Percentiles rank a stretch among this genome's conserved stretches.
Evolutionary conservation across 1,140 invertebrate genomes (phyloP).

Genomic region (Whitmania pigra): DNA sequence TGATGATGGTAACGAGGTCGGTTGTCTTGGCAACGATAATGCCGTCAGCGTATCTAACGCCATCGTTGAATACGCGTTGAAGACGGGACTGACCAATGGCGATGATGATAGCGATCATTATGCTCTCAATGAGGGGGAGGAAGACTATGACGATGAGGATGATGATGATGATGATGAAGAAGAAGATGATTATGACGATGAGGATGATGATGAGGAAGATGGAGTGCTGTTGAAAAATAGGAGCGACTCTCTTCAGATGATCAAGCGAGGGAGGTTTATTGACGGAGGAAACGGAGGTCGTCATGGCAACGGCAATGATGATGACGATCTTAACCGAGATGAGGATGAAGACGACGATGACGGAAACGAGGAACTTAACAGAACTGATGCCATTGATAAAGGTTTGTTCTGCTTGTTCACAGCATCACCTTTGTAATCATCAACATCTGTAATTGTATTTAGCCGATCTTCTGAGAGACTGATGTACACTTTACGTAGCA

Average conservation of each 20-base stretch:
- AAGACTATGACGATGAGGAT: neutral
- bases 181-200: neutral
- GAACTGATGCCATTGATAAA: neutral
- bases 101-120: neutral
- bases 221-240: neutral
- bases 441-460: too few relatives aligned
- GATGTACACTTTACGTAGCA: too few relatives aligned
- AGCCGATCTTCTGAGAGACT: too few relatives aligned
- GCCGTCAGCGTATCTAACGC: neutral
- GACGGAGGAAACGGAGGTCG: neutral
- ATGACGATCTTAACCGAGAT: neutral
- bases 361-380: neutral
- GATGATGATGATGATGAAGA: neutral
- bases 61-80: neutral
- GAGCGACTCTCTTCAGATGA: neutral
- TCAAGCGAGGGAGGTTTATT: neutral
- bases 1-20: neutral
- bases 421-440: neutral
- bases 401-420: neutral
- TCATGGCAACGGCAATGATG: neutral
- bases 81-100: neutral
- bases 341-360: constrained; percentile 8
- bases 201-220: neutral
- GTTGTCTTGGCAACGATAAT: neutral
- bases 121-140: too few relatives aligned